Evolutionary conservation across 1,140 invertebrate genomes (phyloP).

Genomic region (Drosophila nikananu): DNA sequence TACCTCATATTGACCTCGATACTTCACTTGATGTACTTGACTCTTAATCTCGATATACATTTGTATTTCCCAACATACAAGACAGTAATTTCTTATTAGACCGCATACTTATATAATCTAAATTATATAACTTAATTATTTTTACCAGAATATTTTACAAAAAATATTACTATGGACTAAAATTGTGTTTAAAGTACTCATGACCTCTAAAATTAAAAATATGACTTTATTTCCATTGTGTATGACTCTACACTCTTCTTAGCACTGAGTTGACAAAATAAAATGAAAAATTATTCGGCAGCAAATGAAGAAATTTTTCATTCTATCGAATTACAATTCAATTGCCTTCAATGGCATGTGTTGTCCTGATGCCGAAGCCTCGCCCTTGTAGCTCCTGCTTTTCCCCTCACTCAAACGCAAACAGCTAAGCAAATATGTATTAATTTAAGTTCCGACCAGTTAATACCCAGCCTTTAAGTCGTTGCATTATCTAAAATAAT

Average conservation of each 20-base stretch:
- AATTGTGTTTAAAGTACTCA: background rate
- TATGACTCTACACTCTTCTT: background rate
- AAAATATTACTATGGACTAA: no score
- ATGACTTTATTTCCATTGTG: background rate
- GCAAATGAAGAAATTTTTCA: slow-evolving; percentile 52
- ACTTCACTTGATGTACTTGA: no score
- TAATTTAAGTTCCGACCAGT: background rate
- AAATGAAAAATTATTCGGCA: slow-evolving; percentile 48
- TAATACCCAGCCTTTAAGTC: background rate
- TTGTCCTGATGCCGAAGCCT: slow-evolving; percentile 14
- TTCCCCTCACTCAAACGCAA: background rate
- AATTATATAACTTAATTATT: no score
- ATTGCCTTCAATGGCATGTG: slow-evolving; percentile 61
- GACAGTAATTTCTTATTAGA: no score
- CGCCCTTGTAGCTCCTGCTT: background rate
- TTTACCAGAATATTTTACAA: no score
- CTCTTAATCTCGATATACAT: no score
- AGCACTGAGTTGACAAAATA: slow-evolving; percentile 4
- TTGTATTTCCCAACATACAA: no score
- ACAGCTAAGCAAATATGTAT: background rate
- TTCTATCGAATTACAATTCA: slow-evolving; percentile 70
- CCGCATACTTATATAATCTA: no score
- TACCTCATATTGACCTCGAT: no score
- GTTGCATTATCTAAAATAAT: background rate
- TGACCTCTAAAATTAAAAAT: background rate